Conservation (phyloP, 1,140 invertebrate genomes). For the Scaptomyza hsui region DNA sequence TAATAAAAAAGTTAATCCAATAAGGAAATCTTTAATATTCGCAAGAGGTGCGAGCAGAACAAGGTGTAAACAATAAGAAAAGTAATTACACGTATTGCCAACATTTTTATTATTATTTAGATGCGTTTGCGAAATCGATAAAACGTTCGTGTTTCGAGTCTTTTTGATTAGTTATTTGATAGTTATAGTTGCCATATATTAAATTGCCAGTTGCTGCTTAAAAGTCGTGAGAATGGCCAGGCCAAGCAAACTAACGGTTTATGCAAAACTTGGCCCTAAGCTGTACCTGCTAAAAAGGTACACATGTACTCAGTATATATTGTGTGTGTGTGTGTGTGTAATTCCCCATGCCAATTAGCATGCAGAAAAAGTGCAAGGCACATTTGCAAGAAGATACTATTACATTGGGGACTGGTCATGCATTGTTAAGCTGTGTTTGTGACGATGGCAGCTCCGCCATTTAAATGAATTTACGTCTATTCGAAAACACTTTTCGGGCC, state of each 20-base stretch:
- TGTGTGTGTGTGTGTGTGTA: no score
- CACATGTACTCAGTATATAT: background rate
- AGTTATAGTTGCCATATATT: constrained; percentile 71
- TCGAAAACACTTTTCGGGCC: constrained; percentile 51
- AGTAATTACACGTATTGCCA: constrained; percentile 17
- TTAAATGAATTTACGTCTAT: constrained; percentile 67
- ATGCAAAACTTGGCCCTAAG: constrained; percentile 52
- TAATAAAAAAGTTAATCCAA: constrained; percentile 12
- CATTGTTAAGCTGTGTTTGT: constrained; percentile 65
- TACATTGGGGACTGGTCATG: constrained; percentile 62
- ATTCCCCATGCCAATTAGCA: constrained; percentile 68
- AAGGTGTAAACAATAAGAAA: constrained; percentile 9
- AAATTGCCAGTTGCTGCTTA: constrained; percentile 32
- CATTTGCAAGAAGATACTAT: constrained; percentile 55
- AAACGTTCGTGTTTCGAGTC: constrained; percentile 49
- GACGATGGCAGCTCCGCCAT: constrained; percentile 52
- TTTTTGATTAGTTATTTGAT: constrained; percentile 52
- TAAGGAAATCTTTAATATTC: constrained; percentile 37
- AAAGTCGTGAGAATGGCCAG: constrained; percentile 64
- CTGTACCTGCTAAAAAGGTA: background rate
- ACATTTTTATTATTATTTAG: constrained; percentile 2
- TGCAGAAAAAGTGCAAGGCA: constrained; percentile 72
- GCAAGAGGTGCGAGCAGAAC: constrained; percentile 2
- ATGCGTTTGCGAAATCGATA: constrained; percentile 39
- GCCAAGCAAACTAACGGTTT: constrained; percentile 58